These are phyloP conservation scores for Microcebus tavaratra DNA, from an alignment of 2,113 vertebrate species.

Conservation along the genomic window DNA sequence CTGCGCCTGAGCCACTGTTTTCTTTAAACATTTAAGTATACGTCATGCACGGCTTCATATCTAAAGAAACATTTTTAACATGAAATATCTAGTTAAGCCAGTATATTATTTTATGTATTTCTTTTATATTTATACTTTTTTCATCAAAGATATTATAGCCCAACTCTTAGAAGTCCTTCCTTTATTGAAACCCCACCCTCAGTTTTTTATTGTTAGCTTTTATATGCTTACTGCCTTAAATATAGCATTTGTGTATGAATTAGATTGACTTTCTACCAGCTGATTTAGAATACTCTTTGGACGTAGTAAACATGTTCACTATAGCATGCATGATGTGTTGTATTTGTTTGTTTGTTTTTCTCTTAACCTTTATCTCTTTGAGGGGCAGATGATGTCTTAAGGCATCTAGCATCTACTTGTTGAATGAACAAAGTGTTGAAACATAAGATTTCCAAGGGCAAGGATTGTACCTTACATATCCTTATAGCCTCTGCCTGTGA, in stretches of 20 bases:
- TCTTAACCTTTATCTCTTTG: background rate
- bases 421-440: background rate
- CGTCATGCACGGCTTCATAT: background rate
- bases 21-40: background rate
- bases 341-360: background rate
- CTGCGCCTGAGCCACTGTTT: background rate
- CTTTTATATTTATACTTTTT: slow-evolving; percentile 12
- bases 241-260: background rate
- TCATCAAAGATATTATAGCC: background rate
- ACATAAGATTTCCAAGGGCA: rapidly evolving
- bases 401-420: background rate
- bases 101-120: slow-evolving; percentile 38
- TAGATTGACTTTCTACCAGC: background rate
- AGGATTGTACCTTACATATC: background rate
- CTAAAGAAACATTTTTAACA: background rate
- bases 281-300: background rate
- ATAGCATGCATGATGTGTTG: background rate
- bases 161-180: background rate
- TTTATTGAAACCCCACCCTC: background rate
- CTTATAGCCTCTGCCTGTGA: background rate
- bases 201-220: background rate
- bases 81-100: background rate
- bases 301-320: background rate
- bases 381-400: background rate
- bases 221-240: background rate